Conservation (phyloP, 2,888 invertebrate genomes). For the Fragum sueziense region DNA sequence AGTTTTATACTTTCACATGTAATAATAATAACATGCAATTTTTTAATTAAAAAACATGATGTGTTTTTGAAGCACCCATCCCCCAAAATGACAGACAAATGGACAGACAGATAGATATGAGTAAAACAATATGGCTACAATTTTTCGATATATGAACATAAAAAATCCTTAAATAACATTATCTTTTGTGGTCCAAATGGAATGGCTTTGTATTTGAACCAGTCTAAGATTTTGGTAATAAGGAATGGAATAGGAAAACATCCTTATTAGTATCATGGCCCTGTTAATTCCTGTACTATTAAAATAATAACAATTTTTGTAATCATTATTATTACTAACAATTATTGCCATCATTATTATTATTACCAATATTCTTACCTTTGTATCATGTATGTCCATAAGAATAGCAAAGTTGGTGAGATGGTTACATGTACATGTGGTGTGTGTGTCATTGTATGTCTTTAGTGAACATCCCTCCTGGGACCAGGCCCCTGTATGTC, state of each 20-base stretch:
- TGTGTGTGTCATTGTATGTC: conserved; percentile 70
- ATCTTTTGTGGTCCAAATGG: too few species aligned
- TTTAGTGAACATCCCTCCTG: conserved; percentile 70
- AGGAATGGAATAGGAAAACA: not conserved
- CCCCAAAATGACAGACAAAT: too few species aligned
- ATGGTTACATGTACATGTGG: conserved; percentile 79
- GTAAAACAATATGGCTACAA: too few species aligned
- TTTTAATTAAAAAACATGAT: too few species aligned
- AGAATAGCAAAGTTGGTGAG: conserved; percentile 81
- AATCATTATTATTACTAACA: too few species aligned
- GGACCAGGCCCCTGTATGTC: conserved; percentile 68
- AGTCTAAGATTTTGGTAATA: not conserved
- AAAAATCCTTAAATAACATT: too few species aligned
- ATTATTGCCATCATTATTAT: not conserved
- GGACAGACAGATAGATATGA: too few species aligned
- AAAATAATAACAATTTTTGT: too few species aligned
- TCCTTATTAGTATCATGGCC: not conserved
- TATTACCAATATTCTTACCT: conserved; percentile 15
- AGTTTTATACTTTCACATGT: too few species aligned
- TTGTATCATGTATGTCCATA: conserved; percentile 73
- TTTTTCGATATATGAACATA: too few species aligned
- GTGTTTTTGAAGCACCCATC: too few species aligned
- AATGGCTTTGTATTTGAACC: not conserved
- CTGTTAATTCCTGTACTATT: not conserved
- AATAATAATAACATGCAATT: too few species aligned